Conservation (phyloP, 2,888 invertebrate genomes). For the Diaprepes abbreviatus region DNA sequence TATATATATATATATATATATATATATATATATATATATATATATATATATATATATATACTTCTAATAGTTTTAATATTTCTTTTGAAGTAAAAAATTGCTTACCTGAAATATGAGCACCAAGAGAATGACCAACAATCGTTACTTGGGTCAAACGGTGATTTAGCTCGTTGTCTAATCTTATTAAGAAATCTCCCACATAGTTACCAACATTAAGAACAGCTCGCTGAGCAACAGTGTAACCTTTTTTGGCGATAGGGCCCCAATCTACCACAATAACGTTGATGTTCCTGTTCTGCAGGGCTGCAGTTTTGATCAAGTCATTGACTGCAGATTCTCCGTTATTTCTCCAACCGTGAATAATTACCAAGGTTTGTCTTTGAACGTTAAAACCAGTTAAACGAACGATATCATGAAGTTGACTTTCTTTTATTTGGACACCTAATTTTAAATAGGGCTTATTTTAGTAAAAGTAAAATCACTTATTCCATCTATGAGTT, state of each 20-base stretch:
- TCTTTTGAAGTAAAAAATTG: not conserved
- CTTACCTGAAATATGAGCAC: constrained; percentile 61
- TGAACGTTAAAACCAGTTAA: constrained; percentile 51
- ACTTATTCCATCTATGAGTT: too few species aligned
- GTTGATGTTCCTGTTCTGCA: constrained; percentile 57
- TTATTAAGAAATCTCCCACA: constrained; percentile 54
- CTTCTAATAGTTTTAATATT: too few species aligned
- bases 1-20: too few species aligned
- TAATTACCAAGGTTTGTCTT: constrained; percentile 57
- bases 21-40: too few species aligned
- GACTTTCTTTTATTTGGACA: constrained; percentile 40
- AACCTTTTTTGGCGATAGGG: constrained; percentile 45
- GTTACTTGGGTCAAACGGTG: constrained; percentile 36
- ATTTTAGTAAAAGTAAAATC: too few species aligned
- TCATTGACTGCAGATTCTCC: constrained; percentile 55
- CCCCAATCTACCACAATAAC: constrained; percentile 63
- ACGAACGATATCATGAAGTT: constrained; percentile 26
- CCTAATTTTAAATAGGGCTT: too few species aligned
- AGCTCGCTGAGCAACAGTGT: constrained; percentile 51
- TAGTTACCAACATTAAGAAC: constrained; percentile 56
- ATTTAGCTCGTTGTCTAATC: constrained; percentile 32
- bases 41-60: too few species aligned
- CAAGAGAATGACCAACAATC: constrained; percentile 56
- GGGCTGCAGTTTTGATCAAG: constrained; percentile 54
- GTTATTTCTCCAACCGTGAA: constrained; percentile 61